Base-by-base conservation (phyloP, 2,797 vertebrate species). In the Chaenodraco wilsoni region DNA sequence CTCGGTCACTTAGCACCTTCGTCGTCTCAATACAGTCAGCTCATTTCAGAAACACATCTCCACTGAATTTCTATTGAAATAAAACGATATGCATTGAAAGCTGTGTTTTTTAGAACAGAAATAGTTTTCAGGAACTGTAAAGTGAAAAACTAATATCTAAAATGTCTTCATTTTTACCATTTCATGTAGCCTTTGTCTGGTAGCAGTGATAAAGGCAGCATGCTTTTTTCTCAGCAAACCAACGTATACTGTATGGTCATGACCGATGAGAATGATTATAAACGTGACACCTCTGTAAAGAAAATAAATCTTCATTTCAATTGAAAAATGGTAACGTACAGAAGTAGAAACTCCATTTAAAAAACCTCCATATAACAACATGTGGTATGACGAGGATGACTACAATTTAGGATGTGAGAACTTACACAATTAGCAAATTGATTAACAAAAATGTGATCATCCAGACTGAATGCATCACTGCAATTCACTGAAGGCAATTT, bases 401-500 rank as follows among this genome's bases (percentile, higher is more conserved):
- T 11, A 51, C 14, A 43, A 19, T 46, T 15, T 15, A 9, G 15
- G 51, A 57, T 57, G n/a, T 8, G 0, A 44, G 9, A 23, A 40
- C 4, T 23, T 69, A 50, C 16, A 57, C 44, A 52, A 40, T 21
- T 6, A 13, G 46, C n/a, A 40, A 27, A 31, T 3, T 40, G 31
- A 65, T 71, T 17, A 41, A 43, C 73, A 58, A 4, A 3, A 48
- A 62, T 48, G 23, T 40, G 43, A 56, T 3, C 4, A n/a, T n/a
- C n/a, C n/a, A 43, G 13, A 23, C 40, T 46, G 46, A 69, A 56
- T 15, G 56, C 56, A 57, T 33, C 46, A 52, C 74, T 41, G 17
- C 4, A 27, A 27, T 27, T 27, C 27, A 5, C 27, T 27, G 27
- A 27, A 27, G 10, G n/a, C 2, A 43, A 61, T 44, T 60, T 49